Percentiles rank a stretch among this genome's conserved stretches.
These are phyloP conservation scores for Holothuria leucospilota DNA, from an alignment of 53 echinoderm and acorn worm genomes.

Conservation along the genomic window DNA sequence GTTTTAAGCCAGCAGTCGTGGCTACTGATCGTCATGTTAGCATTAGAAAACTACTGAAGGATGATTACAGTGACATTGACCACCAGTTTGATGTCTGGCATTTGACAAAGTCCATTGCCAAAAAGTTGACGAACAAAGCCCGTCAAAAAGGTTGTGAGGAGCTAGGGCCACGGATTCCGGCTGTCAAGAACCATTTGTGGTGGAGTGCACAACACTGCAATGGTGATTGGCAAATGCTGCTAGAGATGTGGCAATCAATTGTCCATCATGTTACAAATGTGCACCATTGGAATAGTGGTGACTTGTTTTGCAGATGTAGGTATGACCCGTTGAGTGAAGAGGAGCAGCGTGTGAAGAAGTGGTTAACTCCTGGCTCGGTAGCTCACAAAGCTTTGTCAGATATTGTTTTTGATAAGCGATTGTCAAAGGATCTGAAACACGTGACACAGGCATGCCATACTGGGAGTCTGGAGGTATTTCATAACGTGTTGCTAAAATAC, in stretches of 20 bases:
- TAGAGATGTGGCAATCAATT: constrained; percentile 65
- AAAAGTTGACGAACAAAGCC: constrained; percentile 27
- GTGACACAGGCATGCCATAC: constrained; percentile 71
- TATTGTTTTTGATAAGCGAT: constrained; percentile 46
- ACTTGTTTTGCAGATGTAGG: constrained; percentile 27
- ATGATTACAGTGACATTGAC: constrained; percentile 27
- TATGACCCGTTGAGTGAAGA: constrained; percentile 26
- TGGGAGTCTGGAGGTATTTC: constrained; percentile 66
- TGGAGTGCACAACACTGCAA: constrained; percentile 49
- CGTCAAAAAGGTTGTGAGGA: constrained; percentile 35
- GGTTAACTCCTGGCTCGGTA: constrained; percentile 45
- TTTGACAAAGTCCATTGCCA: constrained; percentile 43
- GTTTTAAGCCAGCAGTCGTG: not conserved
- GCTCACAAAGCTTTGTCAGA: constrained; percentile 44
- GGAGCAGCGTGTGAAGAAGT: constrained; percentile 35
- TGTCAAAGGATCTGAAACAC: constrained; percentile 46
- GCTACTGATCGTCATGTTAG: constrained; percentile 52
- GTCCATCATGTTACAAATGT: constrained; percentile 50
- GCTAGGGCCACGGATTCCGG: constrained; percentile 40
- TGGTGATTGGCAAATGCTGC: constrained; percentile 27
- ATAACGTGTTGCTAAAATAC: constrained; percentile 57
- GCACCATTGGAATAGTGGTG: constrained; percentile 47
- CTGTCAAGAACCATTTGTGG: constrained; percentile 61
- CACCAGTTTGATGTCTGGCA: constrained; percentile 46
- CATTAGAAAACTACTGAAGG: constrained; percentile 11